Conservation (phyloP, 2,888 invertebrate genomes). For the Helobdella robusta region DNA sequence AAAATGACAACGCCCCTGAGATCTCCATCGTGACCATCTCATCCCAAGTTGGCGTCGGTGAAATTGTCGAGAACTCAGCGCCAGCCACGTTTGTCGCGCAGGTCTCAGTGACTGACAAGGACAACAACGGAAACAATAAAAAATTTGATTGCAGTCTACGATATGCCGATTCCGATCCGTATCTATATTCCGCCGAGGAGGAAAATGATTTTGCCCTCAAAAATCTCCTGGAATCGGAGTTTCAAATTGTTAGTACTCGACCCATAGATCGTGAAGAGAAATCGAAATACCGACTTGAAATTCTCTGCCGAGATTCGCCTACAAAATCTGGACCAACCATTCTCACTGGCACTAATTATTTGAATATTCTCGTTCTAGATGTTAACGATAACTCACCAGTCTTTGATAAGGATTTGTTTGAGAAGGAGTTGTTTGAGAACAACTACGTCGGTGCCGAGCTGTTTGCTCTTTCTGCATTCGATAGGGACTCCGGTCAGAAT, state of each 20-base stretch:
- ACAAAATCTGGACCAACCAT: conserved; percentile 13
- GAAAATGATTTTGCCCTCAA: conserved; percentile 10
- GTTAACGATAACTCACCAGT: conserved; percentile 34
- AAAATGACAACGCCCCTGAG: conserved; percentile 77
- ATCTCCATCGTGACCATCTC: conserved; percentile 76
- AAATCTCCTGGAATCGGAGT: conserved; percentile 29
- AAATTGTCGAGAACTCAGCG: conserved; percentile 58
- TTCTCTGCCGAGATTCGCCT: conserved; percentile 46
- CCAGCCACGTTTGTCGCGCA: conserved; percentile 87
- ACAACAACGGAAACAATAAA: conserved; percentile 80
- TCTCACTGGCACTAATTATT: conserved; percentile 28
- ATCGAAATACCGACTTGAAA: conserved; percentile 78
- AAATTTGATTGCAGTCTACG: conserved; percentile 61
- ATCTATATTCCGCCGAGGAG: too few species aligned
- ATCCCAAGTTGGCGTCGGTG: conserved; percentile 61
- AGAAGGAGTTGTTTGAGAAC: conserved; percentile 68
- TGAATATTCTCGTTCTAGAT: conserved; percentile 42
- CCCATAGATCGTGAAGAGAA: conserved; percentile 84
- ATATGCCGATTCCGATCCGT: conserved; percentile 76
- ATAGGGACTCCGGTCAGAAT: conserved; percentile 13
- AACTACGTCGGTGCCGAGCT: conserved; percentile 56
- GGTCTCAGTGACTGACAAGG: conserved; percentile 80
- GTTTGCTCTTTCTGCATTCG: neutral
- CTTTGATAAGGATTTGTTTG: conserved; percentile 49
- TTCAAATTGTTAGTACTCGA: conserved; percentile 64